Base-by-base conservation (phyloP, 2,888 invertebrate species). In the Ornithoptera priamus region DNA sequence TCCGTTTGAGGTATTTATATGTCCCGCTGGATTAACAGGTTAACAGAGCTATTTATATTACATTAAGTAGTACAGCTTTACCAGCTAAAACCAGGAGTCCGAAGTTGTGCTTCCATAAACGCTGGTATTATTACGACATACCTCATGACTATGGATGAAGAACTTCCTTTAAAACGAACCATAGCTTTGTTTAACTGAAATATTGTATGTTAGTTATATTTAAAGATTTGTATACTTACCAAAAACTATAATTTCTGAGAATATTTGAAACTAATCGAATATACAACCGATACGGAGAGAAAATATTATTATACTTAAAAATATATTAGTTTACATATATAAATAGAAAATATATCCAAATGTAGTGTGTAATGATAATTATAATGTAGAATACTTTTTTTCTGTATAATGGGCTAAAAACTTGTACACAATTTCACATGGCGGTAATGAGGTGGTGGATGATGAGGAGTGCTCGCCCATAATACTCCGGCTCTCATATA, bases 341-440 rank as follows among this genome's bases (percentile, higher is more conserved):
- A 8, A 57, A 20, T 53, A 76, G 78, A 75, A 77, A 75, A 72
- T 82, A 81, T 85, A 86, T 85, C 89, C 87, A 88, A 89, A 88
- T 89, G 88, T 90, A 89, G 86, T 30, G 88, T 88, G 85, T 87
- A 87, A 84, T 86, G 12, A 20, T 58, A 42, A 18, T 30, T 10
- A n/a, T 56, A 36, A 74, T 72, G 74, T 39, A 39, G 8, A 39
- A 39, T 8, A 39, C 10, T 10, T 39, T 39, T 10, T 39, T 39
- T 36, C 5, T 36, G 2, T 36, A 22, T 22, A 22, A 22, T 22
- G 22, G 22, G 22, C 22, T 22, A 22, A 22, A 22, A 22, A 22
- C 22, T 22, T 22, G 22, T 22, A 22, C 22, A 22, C 22, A 22
- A 22, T 22, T 22, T 30, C 30, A 30, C 30, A 30, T 30, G 3